A percentile compares a stretch with the other conserved stretches of the same genome.
Conservation (phyloP, 1,140 invertebrate species). For the Antheraea mylitta region DNA sequence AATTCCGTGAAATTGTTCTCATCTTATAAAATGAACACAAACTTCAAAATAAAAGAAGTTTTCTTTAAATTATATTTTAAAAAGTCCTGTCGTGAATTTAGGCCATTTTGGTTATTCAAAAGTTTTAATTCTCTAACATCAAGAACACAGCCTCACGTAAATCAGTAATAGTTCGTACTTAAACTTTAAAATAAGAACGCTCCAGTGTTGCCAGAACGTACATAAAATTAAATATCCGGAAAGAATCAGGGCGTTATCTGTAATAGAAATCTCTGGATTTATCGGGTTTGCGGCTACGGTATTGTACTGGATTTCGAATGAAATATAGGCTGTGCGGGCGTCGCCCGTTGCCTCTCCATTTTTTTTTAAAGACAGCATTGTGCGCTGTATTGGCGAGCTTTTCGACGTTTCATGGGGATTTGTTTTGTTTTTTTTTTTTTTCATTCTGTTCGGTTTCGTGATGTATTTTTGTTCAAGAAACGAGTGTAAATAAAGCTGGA, state of each 20-base stretch:
- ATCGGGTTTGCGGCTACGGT: constrained; percentile 53
- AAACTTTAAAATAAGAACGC: constrained; percentile 2
- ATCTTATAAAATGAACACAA: too few species aligned
- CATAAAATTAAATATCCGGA: constrained; percentile 72
- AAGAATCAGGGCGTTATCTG: constrained; percentile 69
- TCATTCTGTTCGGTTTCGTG: constrained; percentile 16
- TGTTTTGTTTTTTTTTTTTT: constrained; percentile 7
- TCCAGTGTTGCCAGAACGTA: constrained; percentile 2
- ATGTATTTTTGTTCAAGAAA: constrained; percentile 6
- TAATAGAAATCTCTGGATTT: constrained; percentile 73
- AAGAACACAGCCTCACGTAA: neutral
- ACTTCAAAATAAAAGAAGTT: too few species aligned
- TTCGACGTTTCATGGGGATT: constrained; percentile 23
- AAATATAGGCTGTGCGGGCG: constrained; percentile 56
- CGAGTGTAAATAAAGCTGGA: constrained; percentile 14
- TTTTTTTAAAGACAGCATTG: constrained; percentile 34
- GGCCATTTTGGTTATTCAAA: neutral
- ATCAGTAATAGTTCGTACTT: neutral
- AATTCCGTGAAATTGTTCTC: too few species aligned
- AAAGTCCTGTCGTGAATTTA: neutral
- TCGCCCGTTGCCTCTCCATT: constrained; percentile 34
- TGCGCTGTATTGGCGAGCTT: constrained; percentile 37
- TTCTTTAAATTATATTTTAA: neutral
- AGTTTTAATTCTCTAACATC: neutral
- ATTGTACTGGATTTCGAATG: constrained; percentile 48